Evolutionary conservation across 2,797 vertebrate genomes (phyloP), one percentile per base, ranked within the genome.

Genomic region (Acanthurus lineatus): DNA sequence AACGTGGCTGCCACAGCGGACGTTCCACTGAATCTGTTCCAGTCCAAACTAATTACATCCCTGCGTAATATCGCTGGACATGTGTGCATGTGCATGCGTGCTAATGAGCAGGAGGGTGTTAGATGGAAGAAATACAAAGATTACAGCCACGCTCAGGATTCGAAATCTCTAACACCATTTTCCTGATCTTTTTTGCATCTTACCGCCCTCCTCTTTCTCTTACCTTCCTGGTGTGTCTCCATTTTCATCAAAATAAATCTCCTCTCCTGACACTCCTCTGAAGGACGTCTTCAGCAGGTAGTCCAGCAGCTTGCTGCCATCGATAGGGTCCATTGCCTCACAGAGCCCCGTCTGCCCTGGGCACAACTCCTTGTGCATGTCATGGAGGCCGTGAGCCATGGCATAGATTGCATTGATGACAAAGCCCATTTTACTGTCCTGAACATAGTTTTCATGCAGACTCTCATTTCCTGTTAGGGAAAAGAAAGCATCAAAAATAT

Each of bases 391-490:
- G 0, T 99, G 96, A 4, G 98, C 98, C 98, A 99, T 99, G 61
- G 98, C 97, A 0, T 98, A 99, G 93, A 99, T 98, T 80, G 98
- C 98, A 28, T 99, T 99, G 92, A 99, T 99, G 91, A 99, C 98
- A 89, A 99, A 99, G 76, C 98, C 98, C 98, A 99, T 99, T 95
- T 99, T 99, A 88, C 98, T 99, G 91, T 99, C 98, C 89, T 99
- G 98, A 16, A 99, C 94, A 12, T 99, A 99, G 88, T 99, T 98
- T 88, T 99, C 98, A 83, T 97, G 96, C 84, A 99, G 95, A 88
- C 96, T 98, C 84, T 99, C 97, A 28, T 98, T 98, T 73, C 98
- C 98, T 99, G 89, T 89, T n/a, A 19, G 52, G 45, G 65, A 82
- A 74, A 15, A 80, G 17, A 52, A 5, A 22, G 44, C 5, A 51